These are phyloP conservation scores for Arge pagana DNA, from an alignment of 2,888 invertebrate genomes.

Conservation along the genomic window DNA sequence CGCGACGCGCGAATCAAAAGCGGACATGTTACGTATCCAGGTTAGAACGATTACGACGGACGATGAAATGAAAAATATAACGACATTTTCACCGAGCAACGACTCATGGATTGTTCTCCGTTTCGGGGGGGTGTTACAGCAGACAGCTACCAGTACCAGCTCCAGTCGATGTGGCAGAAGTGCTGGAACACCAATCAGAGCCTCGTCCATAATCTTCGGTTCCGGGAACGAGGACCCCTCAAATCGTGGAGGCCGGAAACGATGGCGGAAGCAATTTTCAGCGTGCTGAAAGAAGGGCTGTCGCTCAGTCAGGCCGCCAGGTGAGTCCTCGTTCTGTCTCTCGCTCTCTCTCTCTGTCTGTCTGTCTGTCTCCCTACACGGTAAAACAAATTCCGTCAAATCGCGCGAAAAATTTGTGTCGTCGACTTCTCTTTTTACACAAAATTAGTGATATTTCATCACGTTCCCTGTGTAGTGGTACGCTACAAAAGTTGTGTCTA, in stretches of 20 bases:
- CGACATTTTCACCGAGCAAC: too few species aligned
- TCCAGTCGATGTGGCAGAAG: slow-evolving; percentile 95
- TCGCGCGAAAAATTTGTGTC: too few species aligned
- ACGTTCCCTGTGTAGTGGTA: too few species aligned
- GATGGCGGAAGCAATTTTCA: slow-evolving; percentile 93
- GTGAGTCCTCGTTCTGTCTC: slow-evolving; percentile 35
- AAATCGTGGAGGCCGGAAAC: slow-evolving; percentile 94
- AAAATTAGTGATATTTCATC: too few species aligned
- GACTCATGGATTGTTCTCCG: slow-evolving; percentile 39
- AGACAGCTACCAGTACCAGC: slow-evolving; percentile 94
- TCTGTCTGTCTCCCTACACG: neutral
- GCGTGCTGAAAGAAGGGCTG: slow-evolving; percentile 87
- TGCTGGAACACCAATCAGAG: slow-evolving; percentile 94
- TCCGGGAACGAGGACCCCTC: slow-evolving; percentile 88
- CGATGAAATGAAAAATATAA: too few species aligned
- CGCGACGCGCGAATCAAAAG: too few species aligned
- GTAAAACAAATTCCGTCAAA: too few species aligned
- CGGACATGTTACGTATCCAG: too few species aligned
- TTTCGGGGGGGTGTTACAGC: slow-evolving; percentile 62
- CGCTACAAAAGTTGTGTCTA: too few species aligned
- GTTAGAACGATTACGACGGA: too few species aligned
- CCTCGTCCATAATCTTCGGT: slow-evolving; percentile 86
- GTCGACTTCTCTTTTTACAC: too few species aligned
- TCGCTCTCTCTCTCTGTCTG: slow-evolving; percentile 19
- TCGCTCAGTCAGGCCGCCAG: slow-evolving; percentile 85